Conservation (phyloP, 2,797 vertebrate genomes). For the Enteromius thamalakanensis region DNA sequence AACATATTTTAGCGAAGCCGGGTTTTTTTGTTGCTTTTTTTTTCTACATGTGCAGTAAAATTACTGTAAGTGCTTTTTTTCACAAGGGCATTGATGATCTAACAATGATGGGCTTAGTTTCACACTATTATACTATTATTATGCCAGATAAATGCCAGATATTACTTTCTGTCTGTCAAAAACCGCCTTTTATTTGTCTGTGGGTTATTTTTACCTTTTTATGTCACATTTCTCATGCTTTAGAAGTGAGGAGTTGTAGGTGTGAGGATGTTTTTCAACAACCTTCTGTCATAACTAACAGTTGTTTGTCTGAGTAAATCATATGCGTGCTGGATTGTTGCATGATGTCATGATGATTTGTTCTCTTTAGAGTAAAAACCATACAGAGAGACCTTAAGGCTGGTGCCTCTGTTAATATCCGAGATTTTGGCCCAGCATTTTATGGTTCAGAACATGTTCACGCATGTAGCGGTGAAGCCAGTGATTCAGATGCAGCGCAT, state of each 20-base stretch:
- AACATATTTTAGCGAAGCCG: too few species aligned
- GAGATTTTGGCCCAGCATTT: background rate
- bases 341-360: too few species aligned
- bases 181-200: background rate
- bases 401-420: background rate
- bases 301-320: background rate
- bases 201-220: background rate
- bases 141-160: background rate
- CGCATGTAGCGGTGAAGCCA: background rate
- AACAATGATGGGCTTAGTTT: background rate
- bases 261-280: background rate
- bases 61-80: background rate
- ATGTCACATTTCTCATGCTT: background rate
- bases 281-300: background rate
- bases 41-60: too few species aligned
- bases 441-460: slow-evolving; percentile 4
- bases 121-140: background rate
- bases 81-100: background rate
- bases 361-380: background rate
- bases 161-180: background rate
- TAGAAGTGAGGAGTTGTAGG: background rate
- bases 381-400: slow-evolving; percentile 3
- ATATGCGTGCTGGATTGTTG: background rate
- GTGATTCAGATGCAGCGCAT: background rate
- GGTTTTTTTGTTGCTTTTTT: too few species aligned